Evolutionary conservation across 2,113 vertebrate species (phyloP), one percentile per base, ranked within the genome.

Genomic region (Pitta sordida): DNA sequence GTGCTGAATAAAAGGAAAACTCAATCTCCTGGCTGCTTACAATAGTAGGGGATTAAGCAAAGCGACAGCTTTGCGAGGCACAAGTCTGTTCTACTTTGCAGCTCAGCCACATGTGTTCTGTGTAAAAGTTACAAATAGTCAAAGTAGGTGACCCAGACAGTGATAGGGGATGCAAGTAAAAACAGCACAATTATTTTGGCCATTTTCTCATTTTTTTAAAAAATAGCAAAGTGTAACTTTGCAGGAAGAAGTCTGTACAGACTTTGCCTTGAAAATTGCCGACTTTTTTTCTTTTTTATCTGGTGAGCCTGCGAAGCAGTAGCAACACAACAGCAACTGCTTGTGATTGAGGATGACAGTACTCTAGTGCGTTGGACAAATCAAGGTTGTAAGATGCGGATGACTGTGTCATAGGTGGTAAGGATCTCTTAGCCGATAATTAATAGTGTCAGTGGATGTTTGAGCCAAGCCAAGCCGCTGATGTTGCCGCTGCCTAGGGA

Each of bases 331-430:
- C n/a, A n/a, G n/a, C n/a, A n/a, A n/a, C n/a, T n/a, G 1, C 26
- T 71, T 79, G 48, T 91, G 83, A 89, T 91, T 87, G 84, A 79
- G 70, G 53, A 32, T 83, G 85, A 69, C 70, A 65, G 22, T 49
- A 32, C 44, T 64, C 3, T 55, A 86, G 64, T 78, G 26, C 29
- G 60, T 81, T 2, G 21, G 59, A 64, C 68, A 82, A 83, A 93
- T 93, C 58, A 85, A 49, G 58, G 43, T 43, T 94, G 70, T 90
- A 85, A 80, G 84, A 76, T 91, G 78, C 37, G 90, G 70, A 68
- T 93, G 67, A 74, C 51, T 86, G 6, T 91, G 88, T 90, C 51
- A 1, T 70, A 59, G 18, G 46, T 90, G 60, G 59, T 91, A 43
- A 90, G 34, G 37, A 58, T 93, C 75, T 91, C 63, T 73, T 80